Percentiles rank a stretch among this genome's conserved stretches.
phyloP scores from a whole-genome alignment of 2,113 vertebrate genomes.

The Amblyornis subalaris region DNA sequence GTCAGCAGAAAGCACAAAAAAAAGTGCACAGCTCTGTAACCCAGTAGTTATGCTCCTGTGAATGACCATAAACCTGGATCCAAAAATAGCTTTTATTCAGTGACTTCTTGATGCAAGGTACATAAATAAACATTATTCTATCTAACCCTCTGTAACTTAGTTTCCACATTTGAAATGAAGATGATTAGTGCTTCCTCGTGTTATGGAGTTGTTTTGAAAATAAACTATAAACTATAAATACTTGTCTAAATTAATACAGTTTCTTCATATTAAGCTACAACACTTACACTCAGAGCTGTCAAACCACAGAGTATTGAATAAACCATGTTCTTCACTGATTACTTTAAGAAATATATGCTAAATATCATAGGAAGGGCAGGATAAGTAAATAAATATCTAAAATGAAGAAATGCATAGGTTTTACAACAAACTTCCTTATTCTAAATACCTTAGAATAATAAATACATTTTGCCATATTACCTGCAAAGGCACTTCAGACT shows the following conservation, averaged over 20 bases:
- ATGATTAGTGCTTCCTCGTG: background rate
- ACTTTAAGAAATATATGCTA: background rate
- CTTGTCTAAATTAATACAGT: background rate
- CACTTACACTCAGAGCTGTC: background rate
- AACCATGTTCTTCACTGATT: background rate
- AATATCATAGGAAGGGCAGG: background rate
- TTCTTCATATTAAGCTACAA: background rate
- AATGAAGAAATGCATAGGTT: background rate
- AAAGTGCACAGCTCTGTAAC: background rate
- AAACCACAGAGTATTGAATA: background rate
- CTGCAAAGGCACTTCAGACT: background rate
- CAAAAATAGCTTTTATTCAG: background rate
- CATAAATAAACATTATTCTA: background rate
- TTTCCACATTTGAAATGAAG: background rate
- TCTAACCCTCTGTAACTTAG: background rate
- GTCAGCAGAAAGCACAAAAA: background rate
- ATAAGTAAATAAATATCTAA: background rate
- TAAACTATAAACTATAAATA: background rate
- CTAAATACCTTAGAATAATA: background rate
- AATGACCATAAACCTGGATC: background rate
- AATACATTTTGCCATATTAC: background rate
- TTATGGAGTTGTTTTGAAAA: background rate
- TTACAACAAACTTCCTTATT: background rate
- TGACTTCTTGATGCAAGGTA: background rate
- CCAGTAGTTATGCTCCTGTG: rapidly evolving